Base-by-base conservation (phyloP, 2,888 invertebrate species). In the Arctia plantaginis region DNA sequence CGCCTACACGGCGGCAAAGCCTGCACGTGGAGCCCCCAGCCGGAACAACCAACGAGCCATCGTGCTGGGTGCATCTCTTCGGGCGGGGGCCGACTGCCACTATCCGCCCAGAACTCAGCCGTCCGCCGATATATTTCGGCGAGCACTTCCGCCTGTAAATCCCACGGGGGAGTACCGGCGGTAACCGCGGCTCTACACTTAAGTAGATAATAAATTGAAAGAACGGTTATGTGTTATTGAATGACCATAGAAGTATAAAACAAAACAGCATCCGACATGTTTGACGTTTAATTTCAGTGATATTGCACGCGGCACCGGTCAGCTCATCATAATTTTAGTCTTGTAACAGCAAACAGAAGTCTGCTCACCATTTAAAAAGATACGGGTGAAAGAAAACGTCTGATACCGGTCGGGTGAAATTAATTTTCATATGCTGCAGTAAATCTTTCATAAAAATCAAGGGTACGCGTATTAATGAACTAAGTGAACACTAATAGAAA, bases 341-440 rank as follows among this genome's bases (percentile, higher is more conserved):
- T 73, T 72, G 73, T 69, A 44, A 75, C 72, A 77, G 78, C 73
- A 74, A 75, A 76, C 76, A 80, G 72, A 76, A 76, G 72, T 68
- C 73, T 72, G 69, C 65, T 44, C 39, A 64, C 72, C 47, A 71
- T 75, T 59, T 74, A 39, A 0, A 13, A n/a, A 67, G 15, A 78
- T 70, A 82, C 65, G 68, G n/a, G 6, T 13, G 2, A 2, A 10
- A 18, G 35, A 35, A 55, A n/a, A n/a, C 12, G 18, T n/a, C 67
- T 39, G 18, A 3, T 30, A 18, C 70, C 15, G 18, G 1, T 62
- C 2, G 30, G 15, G 15, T 59, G 15, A 27, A 15, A 59, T 15
- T 59, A 13, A n/a, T 30, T 27, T 59, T 30, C 1, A 30, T 30
- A 59, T 59, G 59, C 27, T 13, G 12, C 27, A 7, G 27, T n/a